Evolutionary conservation across 2,113 vertebrate genomes (phyloP), one percentile per base, ranked within the genome.

Genomic region (Danionella cerebrum): DNA sequence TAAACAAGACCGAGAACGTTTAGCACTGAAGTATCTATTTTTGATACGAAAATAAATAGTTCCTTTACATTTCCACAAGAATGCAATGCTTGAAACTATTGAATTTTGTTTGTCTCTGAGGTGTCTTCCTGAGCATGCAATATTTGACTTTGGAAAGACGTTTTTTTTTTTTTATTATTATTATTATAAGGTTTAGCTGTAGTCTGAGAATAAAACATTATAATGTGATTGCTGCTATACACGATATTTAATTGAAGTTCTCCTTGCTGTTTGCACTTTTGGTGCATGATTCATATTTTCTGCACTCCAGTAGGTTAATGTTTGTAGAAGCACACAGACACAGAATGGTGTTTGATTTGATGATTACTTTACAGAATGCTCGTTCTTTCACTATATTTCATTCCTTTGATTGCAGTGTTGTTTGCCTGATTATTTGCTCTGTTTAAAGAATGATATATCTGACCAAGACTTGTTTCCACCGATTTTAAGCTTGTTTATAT

Each of bases 401-500:
- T 48, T 9, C 11, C 64, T 19, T 52, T 21, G 50, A 44, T 47
- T 85, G 76, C 67, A 24, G 79, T 83, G 83, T 77, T 73, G 76
- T 79, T 82, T 45, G 36, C 24, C 65, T n/a, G 47, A 53, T 55
- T 55, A 19, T 18, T 75, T 57, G 47, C 48, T 60, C 22, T 67
- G 39, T 67, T 60, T 57, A 67, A 65, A 53, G 27, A 67, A 54
- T 51, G 55, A 16, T 27, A 51, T 31, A 68, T 63, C 50, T 52
- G 16, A 63, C 51, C 54, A 63, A 13, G 52, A 81, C 52, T 47
- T 75, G 68, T 75, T 86, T 89, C 87, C 87, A 88, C 83, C 83
- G 81, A 84, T 70, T 78, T 74, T 65, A n/a, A 72, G 80, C 79
- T 80, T 88, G 82, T 84, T 86, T 84, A 84, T 85, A 85, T 81